Conservation (phyloP, 2,113 vertebrate species). For the Megaleporinus macrocephalus region DNA sequence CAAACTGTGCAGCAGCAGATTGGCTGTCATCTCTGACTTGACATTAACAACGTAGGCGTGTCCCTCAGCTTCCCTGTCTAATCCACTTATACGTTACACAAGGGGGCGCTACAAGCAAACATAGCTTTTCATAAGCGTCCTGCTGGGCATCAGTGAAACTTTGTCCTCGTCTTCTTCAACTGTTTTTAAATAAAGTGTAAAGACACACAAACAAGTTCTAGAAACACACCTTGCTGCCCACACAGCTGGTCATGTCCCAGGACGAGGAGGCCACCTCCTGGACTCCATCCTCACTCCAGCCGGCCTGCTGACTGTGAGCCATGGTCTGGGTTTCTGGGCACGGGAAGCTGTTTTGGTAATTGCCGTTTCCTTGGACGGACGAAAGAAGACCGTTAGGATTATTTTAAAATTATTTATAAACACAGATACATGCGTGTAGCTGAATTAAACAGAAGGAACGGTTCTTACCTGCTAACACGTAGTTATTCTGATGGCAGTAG, state of each 20-base stretch:
- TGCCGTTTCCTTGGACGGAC: constrained; percentile 66
- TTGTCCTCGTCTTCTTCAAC: no score
- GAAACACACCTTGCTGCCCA: constrained; percentile 76
- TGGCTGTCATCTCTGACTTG: no score
- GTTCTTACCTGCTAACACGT: constrained; percentile 65
- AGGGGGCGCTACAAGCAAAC: no score
- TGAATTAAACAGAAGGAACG: not conserved
- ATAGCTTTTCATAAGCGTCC: no score
- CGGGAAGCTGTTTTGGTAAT: constrained; percentile 67
- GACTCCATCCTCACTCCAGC: constrained; percentile 75
- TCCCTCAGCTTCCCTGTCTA: no score
- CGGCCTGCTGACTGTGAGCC: constrained; percentile 62
- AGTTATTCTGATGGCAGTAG: constrained; percentile 67
- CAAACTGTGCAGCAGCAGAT: no score
- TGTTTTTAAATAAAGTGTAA: no score
- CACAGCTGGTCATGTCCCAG: constrained; percentile 76
- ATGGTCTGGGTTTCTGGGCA: constrained; percentile 64
- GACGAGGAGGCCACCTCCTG: constrained; percentile 68
- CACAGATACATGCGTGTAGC: no score
- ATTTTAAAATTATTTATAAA: not conserved
- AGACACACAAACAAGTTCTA: not conserved
- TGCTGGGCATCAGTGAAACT: no score
- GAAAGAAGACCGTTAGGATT: not conserved
- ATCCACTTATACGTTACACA: no score
- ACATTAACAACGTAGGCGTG: no score